phyloP scores from a whole-genome alignment of 2,888 invertebrate genomes.

The Graphium colonna region DNA sequence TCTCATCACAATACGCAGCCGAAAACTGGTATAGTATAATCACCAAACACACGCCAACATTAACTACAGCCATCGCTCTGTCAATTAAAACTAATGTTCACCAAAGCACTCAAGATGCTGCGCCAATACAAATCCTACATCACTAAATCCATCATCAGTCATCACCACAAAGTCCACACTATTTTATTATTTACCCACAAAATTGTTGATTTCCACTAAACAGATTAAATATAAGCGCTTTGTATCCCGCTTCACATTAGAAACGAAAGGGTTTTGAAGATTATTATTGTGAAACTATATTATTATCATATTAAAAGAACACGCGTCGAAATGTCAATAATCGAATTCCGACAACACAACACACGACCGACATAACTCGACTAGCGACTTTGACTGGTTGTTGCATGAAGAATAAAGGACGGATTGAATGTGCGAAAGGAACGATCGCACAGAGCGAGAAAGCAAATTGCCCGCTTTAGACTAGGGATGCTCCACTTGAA shows the following conservation, averaged over 20 bases:
- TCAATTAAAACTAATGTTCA: conserved; percentile 56
- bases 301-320: conserved; percentile 36
- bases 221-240: not conserved
- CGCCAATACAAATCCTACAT: conserved; percentile 34
- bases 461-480: conserved; percentile 36
- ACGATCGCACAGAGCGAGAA: conserved; percentile 40
- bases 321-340: conserved; percentile 45
- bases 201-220: not conserved
- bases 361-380: conserved; percentile 41
- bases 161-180: conserved; percentile 43
- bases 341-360: conserved; percentile 29
- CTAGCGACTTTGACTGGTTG: conserved; percentile 26
- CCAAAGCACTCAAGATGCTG: conserved; percentile 51
- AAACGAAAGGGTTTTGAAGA: conserved; percentile 7
- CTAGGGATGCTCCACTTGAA: conserved; percentile 27
- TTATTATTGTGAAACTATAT: conserved; percentile 33
- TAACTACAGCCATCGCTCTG: conserved; percentile 62
- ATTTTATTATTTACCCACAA: too few relatives aligned
- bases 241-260: conserved; percentile 3
- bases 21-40: conserved; percentile 64
- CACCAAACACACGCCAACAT: conserved; percentile 66
- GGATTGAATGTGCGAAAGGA: conserved; percentile 33
- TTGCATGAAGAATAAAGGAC: not conserved
- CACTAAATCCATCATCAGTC: conserved; percentile 43
- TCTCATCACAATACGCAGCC: conserved; percentile 54